A percentile compares a stretch with the other conserved stretches of the same genome.
These are phyloP conservation scores for Tetragonula carbonaria DNA, from an alignment of 2,888 invertebrate genomes.

Conservation along the genomic window DNA sequence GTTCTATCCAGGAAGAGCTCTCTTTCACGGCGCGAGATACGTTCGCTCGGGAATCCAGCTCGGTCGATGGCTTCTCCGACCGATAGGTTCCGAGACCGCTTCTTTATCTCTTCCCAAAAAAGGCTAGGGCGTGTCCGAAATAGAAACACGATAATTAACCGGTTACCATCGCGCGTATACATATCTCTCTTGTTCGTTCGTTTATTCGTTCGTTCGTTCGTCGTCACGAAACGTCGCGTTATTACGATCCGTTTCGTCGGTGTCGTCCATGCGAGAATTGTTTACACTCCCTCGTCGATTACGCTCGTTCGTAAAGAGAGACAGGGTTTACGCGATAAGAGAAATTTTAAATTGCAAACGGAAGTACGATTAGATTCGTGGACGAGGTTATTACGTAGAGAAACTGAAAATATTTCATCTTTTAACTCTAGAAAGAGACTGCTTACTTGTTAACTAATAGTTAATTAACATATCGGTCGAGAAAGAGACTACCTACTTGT, in stretches of 20 bases:
- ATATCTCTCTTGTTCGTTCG: conserved; percentile 11
- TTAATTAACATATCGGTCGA: neutral
- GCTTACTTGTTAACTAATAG: neutral
- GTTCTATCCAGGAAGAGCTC: neutral
- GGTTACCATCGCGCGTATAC: conserved; percentile 27
- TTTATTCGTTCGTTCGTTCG: conserved; percentile 6
- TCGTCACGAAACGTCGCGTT: neutral
- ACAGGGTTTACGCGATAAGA: neutral
- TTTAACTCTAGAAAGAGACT: neutral
- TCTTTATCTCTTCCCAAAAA: conserved; percentile 42
- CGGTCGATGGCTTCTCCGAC: conserved; percentile 21
- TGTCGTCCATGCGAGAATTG: neutral
- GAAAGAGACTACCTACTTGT: conserved; percentile 1
- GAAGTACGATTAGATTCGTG: conserved; percentile 2
- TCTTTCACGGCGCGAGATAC: conserved; percentile 6
- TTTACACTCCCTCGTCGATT: neutral
- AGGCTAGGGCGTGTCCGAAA: conserved; percentile 47
- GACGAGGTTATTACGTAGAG: neutral
- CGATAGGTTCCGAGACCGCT: conserved; percentile 14
- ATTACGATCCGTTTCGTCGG: neutral
- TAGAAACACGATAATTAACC: conserved; percentile 56
- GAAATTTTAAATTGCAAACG: neutral
- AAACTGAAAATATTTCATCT: neutral
- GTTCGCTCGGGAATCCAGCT: neutral
- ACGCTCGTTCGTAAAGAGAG: conserved; percentile 5